A percentile compares a stretch with the other conserved stretches of the same genome.
These are phyloP conservation scores for Drosophila meridiana DNA, from an alignment of 2,888 invertebrate species.

Conservation along the genomic window DNA sequence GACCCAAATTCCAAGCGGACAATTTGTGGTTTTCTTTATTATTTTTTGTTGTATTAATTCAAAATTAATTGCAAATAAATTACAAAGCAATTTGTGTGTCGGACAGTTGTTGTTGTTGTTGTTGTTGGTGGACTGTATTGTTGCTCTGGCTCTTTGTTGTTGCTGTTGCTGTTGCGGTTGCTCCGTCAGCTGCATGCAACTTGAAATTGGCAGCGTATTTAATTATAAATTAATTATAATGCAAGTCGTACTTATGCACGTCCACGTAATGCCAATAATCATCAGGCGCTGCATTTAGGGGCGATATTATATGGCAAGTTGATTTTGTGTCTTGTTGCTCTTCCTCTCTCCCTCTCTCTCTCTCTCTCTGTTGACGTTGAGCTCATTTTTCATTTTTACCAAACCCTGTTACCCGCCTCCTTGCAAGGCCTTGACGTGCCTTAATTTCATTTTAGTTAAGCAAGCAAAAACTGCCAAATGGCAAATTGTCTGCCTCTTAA, in stretches of 20 bases:
- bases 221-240: constrained; percentile 79
- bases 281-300: constrained; percentile 54
- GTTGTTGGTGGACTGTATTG: constrained; percentile 28
- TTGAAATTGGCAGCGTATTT: constrained; percentile 73
- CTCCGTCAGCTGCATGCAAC: constrained; percentile 75
- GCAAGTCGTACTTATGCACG: constrained; percentile 72
- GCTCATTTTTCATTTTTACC: constrained; percentile 40
- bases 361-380: constrained; percentile 48
- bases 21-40: constrained; percentile 56
- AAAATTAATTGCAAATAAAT: constrained; percentile 81
- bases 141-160: constrained; percentile 20
- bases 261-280: constrained; percentile 77
- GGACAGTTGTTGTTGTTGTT: constrained; percentile 41
- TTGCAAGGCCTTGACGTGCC: constrained; percentile 51
- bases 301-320: constrained; percentile 65
- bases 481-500: constrained; percentile 75
- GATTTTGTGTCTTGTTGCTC: constrained; percentile 41
- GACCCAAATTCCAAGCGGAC: constrained; percentile 68
- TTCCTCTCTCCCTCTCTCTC: neutral
- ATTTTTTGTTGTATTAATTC: constrained; percentile 70
- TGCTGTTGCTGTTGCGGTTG: constrained; percentile 48
- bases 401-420: neutral
- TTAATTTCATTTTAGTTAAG: constrained; percentile 67
- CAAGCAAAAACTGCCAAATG: constrained; percentile 51
- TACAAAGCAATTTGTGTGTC: constrained; percentile 78